Evolutionary conservation across 2,113 vertebrate genomes (phyloP).

Genomic region (Pelodiscus sinensis): DNA sequence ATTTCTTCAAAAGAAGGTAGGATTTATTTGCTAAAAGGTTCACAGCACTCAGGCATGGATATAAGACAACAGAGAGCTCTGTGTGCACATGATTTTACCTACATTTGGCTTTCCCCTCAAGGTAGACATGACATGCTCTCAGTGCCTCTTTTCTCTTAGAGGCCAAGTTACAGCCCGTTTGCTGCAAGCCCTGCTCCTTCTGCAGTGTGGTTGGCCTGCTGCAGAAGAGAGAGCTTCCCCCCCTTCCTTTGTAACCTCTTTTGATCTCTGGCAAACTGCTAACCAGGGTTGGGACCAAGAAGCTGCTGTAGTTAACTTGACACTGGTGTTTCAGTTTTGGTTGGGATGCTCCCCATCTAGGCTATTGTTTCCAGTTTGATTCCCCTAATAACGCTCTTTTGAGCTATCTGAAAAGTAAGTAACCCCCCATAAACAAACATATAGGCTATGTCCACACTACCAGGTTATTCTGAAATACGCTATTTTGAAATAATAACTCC

Average conservation of each 20-base stretch:
- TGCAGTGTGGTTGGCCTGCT: background rate
- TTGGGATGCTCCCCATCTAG: background rate
- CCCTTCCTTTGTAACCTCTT: background rate
- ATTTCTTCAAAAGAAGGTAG: background rate
- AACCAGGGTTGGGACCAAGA: background rate
- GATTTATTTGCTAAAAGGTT: background rate
- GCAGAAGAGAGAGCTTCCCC: background rate
- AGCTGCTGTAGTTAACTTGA: background rate
- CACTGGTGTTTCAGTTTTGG: background rate
- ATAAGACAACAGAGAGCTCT: background rate
- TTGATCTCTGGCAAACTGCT: background rate
- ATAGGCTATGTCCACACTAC: background rate
- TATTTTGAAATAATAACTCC: too few species aligned
- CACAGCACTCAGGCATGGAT: background rate
- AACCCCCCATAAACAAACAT: background rate
- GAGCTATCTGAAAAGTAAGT: background rate
- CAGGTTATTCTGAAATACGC: too few species aligned
- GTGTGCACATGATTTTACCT: background rate
- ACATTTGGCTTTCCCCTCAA: background rate
- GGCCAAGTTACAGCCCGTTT: background rate
- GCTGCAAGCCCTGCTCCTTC: background rate
- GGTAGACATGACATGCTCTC: background rate
- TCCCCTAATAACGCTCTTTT: background rate
- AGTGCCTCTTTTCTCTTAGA: accelerated
- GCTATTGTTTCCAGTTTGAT: background rate